Evolutionary conservation across 2,888 invertebrate species (phyloP).

Genomic region (Nebria brevicollis): DNA sequence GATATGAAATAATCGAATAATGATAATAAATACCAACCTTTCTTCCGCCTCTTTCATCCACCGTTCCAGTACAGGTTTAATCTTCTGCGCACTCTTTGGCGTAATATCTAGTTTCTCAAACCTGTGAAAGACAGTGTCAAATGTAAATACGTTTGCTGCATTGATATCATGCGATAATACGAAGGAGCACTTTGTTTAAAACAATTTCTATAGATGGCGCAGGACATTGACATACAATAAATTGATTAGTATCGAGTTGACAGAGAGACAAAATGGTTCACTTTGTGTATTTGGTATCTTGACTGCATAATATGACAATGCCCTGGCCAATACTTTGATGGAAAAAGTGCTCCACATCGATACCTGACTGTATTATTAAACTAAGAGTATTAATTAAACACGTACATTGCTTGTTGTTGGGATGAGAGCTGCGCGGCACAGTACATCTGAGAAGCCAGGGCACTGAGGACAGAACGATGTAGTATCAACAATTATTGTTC

Average conservation of each 20-base stretch:
- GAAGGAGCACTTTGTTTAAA: conserved; percentile 44
- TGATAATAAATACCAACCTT: conserved; percentile 71
- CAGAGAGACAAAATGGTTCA: neutral
- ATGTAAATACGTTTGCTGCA: no score
- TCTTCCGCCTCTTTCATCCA: conserved; percentile 99
- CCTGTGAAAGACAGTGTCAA: conserved; percentile 65
- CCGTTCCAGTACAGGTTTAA: conserved; percentile 96
- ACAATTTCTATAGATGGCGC: conserved; percentile 54
- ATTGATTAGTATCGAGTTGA: neutral
- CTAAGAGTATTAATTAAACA: conserved; percentile 56
- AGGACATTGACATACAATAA: conserved; percentile 63
- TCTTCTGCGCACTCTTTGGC: conserved; percentile 99
- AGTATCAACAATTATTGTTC: conserved; percentile 48
- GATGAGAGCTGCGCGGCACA: conserved; percentile 90
- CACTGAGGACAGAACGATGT: conserved; percentile 80
- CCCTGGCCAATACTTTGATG: conserved; percentile 74
- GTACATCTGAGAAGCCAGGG: conserved; percentile 97
- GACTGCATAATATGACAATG: conserved; percentile 76
- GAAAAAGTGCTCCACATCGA: conserved; percentile 46
- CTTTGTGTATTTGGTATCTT: neutral
- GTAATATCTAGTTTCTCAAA: conserved; percentile 99
- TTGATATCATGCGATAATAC: neutral
- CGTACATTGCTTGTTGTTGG: conserved; percentile 95
- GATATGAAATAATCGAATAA: conserved; percentile 21
- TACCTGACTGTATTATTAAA: conserved; percentile 48